Percentiles rank a stretch among this genome's conserved stretches.
Evolutionary conservation across 2,797 vertebrate species (phyloP).

Genomic region (Gymnopithys bicolor): DNA sequence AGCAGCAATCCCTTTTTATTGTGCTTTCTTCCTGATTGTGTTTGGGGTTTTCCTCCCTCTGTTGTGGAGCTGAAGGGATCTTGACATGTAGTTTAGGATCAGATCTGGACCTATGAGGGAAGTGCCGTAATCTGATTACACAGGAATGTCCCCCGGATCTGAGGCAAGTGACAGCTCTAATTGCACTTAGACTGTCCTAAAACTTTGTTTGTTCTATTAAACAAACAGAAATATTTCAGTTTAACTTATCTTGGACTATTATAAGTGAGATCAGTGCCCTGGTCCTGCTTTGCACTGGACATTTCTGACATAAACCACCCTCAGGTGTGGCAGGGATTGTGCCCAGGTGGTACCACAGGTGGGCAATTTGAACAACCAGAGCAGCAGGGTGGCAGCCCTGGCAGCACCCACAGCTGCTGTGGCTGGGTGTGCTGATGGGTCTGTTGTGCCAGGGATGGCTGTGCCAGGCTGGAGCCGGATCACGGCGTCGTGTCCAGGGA

Average conservation of each 20-base stretch:
- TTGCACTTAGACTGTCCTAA: neutral
- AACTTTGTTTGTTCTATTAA: neutral
- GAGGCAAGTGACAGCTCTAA: neutral
- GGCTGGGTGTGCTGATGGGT: fast-evolving
- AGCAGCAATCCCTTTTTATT: slow-evolving; percentile 38
- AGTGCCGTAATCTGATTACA: neutral
- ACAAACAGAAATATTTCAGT: neutral
- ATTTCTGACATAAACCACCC: neutral
- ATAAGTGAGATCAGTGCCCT: neutral
- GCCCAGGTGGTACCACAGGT: fast-evolving
- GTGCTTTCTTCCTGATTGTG: slow-evolving; percentile 45
- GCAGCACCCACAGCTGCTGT: fast-evolving
- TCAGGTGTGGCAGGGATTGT: fast-evolving
- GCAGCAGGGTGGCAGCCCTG: neutral
- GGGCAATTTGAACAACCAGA: neutral
- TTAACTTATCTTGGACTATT: neutral
- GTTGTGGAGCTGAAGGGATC: slow-evolving; percentile 21
- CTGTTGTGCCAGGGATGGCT: fast-evolving
- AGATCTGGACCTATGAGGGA: neutral
- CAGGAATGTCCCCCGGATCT: neutral
- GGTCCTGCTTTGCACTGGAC: neutral
- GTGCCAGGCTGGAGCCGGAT: neutral
- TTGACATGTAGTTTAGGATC: slow-evolving; percentile 14
- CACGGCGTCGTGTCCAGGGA: fast-evolving
- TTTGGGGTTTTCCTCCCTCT: neutral